phyloP scores from a whole-genome alignment of 2,888 invertebrate species.

The Tiphia femorata region DNA sequence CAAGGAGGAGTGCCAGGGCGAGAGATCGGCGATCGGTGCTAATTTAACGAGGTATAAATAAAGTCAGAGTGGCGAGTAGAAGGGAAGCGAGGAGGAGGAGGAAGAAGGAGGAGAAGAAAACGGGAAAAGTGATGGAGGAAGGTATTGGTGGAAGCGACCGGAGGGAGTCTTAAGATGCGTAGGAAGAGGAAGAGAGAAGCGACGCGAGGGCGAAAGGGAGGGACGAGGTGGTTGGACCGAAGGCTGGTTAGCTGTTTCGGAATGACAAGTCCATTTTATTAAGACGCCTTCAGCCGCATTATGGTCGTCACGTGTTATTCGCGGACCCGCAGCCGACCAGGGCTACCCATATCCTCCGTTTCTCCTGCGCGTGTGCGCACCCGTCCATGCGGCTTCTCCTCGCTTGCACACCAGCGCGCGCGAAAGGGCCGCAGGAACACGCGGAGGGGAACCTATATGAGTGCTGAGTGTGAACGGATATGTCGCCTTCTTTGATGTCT shows the following conservation, averaged over 20 bases:
- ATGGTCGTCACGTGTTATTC: slow-evolving; percentile 56
- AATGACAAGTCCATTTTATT: slow-evolving; percentile 67
- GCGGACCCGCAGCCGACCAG: slow-evolving; percentile 45
- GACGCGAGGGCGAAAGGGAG: background rate
- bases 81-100: slow-evolving; percentile 4
- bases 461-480: slow-evolving; percentile 66
- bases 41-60: slow-evolving; percentile 65
- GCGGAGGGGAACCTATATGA: slow-evolving; percentile 43
- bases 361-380: slow-evolving; percentile 11
- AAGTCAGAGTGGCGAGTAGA: slow-evolving; percentile 37
- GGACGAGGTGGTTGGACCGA: slow-evolving; percentile 44
- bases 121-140: too few relatives aligned
- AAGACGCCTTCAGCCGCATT: slow-evolving; percentile 60
- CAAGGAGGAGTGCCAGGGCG: slow-evolving; percentile 38
- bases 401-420: background rate
- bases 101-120: slow-evolving; percentile 17
- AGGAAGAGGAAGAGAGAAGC: slow-evolving; percentile 4
- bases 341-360: slow-evolving; percentile 40
- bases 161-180: slow-evolving; percentile 14
- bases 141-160: slow-evolving; percentile 12
- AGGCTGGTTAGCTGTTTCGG: slow-evolving; percentile 55
- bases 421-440: slow-evolving; percentile 29
- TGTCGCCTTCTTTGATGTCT: slow-evolving; percentile 66
- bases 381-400: slow-evolving; percentile 9
- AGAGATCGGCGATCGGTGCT: slow-evolving; percentile 59